Evolutionary conservation across 1,140 invertebrate genomes (phyloP).

Genomic region (Zaprionus davidi): DNA sequence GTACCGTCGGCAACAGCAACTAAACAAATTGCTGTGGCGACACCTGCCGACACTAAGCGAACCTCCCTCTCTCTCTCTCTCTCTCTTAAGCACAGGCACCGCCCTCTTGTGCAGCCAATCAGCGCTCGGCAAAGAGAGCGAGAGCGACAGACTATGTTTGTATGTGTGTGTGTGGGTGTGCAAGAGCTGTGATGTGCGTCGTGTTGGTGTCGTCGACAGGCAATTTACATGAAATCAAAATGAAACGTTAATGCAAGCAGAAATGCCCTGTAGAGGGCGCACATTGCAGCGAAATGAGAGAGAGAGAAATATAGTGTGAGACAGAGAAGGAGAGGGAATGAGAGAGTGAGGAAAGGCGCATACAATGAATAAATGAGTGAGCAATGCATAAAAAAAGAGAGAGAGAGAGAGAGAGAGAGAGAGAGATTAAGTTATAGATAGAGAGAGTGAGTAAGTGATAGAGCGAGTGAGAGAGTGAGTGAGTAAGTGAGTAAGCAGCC

Average conservation of each 20-base stretch:
- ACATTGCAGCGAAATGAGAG: not conserved
- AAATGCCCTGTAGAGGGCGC: constrained; percentile 14
- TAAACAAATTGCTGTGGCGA: constrained; percentile 68
- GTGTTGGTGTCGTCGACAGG: constrained; percentile 75
- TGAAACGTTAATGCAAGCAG: constrained; percentile 64
- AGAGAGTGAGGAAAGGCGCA: not conserved
- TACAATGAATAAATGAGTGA: not conserved
- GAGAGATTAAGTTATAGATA: not conserved
- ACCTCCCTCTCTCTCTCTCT: constrained; percentile 4
- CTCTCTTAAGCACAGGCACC: constrained; percentile 28
- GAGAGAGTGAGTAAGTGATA: not conserved
- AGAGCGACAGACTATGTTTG: constrained; percentile 23
- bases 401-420: not conserved
- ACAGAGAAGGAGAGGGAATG: too few relatives aligned
- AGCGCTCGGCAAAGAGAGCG: constrained; percentile 15
- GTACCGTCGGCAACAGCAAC: not conserved
- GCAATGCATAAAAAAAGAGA: not conserved
- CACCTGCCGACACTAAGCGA: constrained; percentile 49
- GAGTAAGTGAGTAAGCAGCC: not conserved
- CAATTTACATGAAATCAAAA: constrained; percentile 82
- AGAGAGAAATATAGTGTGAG: not conserved
- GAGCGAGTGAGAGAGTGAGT: not conserved
- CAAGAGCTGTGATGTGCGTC: constrained; percentile 3
- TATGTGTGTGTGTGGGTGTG: constrained; percentile 14
- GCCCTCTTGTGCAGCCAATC: constrained; percentile 56